Percentiles rank a stretch among this genome's conserved stretches.
phyloP scores from a whole-genome alignment of 2,113 vertebrate genomes.

The Paratilapia polleni region DNA sequence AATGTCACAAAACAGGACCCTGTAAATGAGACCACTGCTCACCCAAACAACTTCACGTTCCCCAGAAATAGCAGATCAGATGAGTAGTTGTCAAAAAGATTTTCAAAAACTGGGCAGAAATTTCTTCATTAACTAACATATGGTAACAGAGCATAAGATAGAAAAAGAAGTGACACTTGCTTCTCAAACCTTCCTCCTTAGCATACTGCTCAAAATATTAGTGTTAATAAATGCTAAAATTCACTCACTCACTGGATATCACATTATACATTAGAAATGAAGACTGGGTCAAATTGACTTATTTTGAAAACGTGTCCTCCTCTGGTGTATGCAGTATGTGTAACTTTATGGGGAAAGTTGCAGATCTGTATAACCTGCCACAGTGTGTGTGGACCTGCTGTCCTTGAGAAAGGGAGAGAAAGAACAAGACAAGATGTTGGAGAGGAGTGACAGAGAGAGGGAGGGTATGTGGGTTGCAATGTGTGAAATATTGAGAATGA shows the following conservation, averaged over 20 bases:
- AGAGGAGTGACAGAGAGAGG: conserved; percentile 2
- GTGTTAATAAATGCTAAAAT: neutral
- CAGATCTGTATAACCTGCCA: neutral
- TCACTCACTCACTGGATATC: neutral
- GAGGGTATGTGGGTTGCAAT: neutral
- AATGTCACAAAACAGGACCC: neutral
- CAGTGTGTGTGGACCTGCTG: neutral
- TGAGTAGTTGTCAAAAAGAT: neutral
- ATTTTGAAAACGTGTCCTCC: neutral
- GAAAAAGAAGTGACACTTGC: neutral
- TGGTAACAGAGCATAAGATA: neutral
- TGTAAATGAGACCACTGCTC: neutral
- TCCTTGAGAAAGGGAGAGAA: conserved; percentile 10
- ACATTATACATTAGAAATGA: neutral
- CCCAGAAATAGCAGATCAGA: neutral
- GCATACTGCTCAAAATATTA: neutral
- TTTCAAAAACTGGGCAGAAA: neutral
- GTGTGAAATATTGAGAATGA: conserved; percentile 57
- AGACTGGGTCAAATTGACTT: too few species aligned
- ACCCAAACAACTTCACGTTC: neutral
- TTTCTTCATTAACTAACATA: neutral
- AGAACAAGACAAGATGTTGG: conserved; percentile 7
- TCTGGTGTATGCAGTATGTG: neutral
- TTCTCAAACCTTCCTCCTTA: neutral
- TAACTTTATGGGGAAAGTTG: neutral